Evolutionary conservation across 2,888 invertebrate species (phyloP).

Genomic region (Acleris literana): DNA sequence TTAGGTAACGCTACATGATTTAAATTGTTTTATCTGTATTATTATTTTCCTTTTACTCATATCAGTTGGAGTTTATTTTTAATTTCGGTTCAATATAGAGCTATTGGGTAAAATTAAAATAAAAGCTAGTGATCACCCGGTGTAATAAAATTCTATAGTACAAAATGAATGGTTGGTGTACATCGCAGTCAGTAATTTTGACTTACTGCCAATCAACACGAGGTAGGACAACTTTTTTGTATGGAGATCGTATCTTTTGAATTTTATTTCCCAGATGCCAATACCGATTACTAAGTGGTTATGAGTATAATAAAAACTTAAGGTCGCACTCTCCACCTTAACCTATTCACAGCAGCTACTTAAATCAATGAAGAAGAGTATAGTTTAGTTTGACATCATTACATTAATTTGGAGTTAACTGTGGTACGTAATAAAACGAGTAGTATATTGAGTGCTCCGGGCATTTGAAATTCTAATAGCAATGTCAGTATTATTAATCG

Average conservation of each 20-base stretch:
- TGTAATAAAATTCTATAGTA: too few species aligned
- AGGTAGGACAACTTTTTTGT: too few species aligned
- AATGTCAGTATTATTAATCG: slow-evolving; percentile 26
- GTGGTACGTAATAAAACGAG: slow-evolving; percentile 32
- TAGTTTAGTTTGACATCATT: slow-evolving; percentile 32
- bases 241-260: too few species aligned
- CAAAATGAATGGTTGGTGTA: too few species aligned
- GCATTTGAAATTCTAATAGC: slow-evolving; percentile 32
- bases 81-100: too few species aligned
- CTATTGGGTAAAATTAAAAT: too few species aligned
- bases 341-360: slow-evolving; percentile 23
- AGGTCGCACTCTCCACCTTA: background rate
- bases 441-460: slow-evolving; percentile 24
- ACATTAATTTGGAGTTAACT: slow-evolving; percentile 36
- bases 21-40: too few species aligned
- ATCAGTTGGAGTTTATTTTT: too few species aligned
- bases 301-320: background rate
- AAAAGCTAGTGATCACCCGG: too few species aligned
- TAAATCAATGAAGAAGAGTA: slow-evolving; percentile 27
- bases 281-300: background rate
- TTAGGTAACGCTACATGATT: too few species aligned
- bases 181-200: too few species aligned
- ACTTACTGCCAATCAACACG: background rate
- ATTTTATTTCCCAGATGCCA: background rate
- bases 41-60: too few species aligned